Conservation (phyloP, 2,797 vertebrate species). For the Sebastes kiyomatsui region DNA sequence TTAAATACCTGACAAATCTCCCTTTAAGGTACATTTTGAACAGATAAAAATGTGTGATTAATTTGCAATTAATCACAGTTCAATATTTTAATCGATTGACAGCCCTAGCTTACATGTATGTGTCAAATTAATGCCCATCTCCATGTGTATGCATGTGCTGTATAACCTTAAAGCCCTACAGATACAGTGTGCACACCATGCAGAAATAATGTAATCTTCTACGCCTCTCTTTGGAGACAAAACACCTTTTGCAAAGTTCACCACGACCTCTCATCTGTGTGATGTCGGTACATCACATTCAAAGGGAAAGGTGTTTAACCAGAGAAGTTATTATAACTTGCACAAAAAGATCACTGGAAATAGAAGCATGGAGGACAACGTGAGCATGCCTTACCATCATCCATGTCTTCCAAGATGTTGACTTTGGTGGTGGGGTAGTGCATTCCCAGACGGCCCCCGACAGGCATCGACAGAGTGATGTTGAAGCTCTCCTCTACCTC, state of each 20-base stretch:
- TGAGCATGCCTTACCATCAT: constrained; percentile 86
- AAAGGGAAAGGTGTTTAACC: background rate
- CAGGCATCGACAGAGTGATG: constrained; percentile 88
- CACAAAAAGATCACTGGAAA: background rate
- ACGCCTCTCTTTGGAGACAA: constrained; percentile 2
- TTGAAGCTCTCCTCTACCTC: constrained; percentile 92
- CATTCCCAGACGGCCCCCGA: constrained; percentile 90
- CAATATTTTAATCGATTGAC: too few species aligned
- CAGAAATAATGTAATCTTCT: constrained; percentile 8
- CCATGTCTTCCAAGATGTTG: constrained; percentile 87
- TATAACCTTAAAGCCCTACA: background rate
- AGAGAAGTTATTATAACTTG: background rate
- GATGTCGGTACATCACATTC: background rate
- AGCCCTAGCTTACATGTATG: background rate
- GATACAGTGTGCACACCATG: background rate
- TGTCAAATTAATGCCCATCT: background rate
- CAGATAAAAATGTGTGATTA: too few species aligned
- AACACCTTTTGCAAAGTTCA: constrained; percentile 13
- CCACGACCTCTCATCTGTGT: background rate
- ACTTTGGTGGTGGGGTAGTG: constrained; percentile 83
- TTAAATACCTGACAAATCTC: too few species aligned
- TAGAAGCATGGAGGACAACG: background rate
- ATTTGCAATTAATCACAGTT: too few species aligned
- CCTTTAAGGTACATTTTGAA: too few species aligned
- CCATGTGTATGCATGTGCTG: background rate